These are phyloP conservation scores for Theropithecus gelada DNA, from an alignment of 2,113 vertebrate genomes.

Conservation along the genomic window DNA sequence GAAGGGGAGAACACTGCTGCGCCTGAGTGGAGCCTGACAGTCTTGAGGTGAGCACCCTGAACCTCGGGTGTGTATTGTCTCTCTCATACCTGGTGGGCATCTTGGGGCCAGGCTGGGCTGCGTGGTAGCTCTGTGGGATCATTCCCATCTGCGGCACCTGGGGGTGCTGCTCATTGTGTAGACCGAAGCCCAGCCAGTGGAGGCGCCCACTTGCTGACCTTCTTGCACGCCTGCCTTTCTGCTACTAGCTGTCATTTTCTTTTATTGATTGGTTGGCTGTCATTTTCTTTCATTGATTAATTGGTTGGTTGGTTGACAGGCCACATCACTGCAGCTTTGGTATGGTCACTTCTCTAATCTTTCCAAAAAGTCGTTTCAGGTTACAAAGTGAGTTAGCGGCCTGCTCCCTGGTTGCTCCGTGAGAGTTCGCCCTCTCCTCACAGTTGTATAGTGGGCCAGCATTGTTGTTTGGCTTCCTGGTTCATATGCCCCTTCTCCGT, in stretches of 20 bases:
- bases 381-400: neutral
- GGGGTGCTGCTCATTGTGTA: neutral
- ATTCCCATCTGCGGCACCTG: fast-evolving
- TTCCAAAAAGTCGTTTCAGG: neutral
- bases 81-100: neutral
- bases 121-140: neutral
- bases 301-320: no score
- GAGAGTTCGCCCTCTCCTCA: neutral
- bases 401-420: neutral
- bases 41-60: no score
- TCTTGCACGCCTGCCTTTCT: neutral
- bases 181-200: neutral
- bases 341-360: neutral
- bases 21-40: no score
- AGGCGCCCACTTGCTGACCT: neutral
- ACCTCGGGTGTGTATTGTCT: fast-evolving
- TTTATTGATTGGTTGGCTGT: no score
- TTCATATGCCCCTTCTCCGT: neutral
- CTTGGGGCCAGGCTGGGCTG: neutral
- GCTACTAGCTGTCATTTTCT: neutral
- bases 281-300: no score
- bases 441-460: neutral
- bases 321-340: neutral
- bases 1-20: neutral
- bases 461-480: neutral